Percentiles rank a stretch among this genome's conserved stretches.
Evolutionary conservation across 2,888 invertebrate genomes (phyloP).

Genomic region (Diarsia mendica): DNA sequence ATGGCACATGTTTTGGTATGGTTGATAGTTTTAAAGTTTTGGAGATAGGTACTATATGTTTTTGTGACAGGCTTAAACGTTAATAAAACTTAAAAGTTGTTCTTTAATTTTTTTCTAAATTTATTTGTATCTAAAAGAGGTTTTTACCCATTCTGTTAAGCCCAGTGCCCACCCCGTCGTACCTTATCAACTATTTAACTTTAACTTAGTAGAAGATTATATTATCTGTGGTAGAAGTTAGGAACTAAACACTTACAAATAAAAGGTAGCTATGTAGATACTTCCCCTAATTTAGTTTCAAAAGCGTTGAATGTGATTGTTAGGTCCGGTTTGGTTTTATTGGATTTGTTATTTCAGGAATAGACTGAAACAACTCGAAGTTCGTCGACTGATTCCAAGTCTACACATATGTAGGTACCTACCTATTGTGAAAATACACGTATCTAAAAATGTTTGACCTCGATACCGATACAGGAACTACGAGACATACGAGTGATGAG

Average conservation of each 20-base stretch:
- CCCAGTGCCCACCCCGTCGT: neutral
- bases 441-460: conserved; percentile 7
- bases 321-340: neutral
- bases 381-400: neutral
- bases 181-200: neutral
- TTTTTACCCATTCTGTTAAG: neutral
- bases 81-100: too few relatives aligned
- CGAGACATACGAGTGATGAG: neutral
- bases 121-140: neutral
- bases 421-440: neutral
- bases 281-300: neutral
- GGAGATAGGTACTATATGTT: neutral
- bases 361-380: neutral
- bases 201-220: neutral
- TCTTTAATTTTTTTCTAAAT: too few relatives aligned
- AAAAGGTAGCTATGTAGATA: neutral
- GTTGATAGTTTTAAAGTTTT: conserved; percentile 9
- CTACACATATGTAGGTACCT: neutral
- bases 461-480: neutral
- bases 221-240: too few relatives aligned
- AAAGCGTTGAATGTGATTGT: conserved; percentile 6
- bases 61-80: neutral
- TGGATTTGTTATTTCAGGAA: conserved; percentile 12
- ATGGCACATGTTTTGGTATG: conserved; percentile 12
- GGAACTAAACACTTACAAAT: neutral